phyloP scores from a whole-genome alignment of 2,888 invertebrate genomes.

The Hypomecis punctinalis region DNA sequence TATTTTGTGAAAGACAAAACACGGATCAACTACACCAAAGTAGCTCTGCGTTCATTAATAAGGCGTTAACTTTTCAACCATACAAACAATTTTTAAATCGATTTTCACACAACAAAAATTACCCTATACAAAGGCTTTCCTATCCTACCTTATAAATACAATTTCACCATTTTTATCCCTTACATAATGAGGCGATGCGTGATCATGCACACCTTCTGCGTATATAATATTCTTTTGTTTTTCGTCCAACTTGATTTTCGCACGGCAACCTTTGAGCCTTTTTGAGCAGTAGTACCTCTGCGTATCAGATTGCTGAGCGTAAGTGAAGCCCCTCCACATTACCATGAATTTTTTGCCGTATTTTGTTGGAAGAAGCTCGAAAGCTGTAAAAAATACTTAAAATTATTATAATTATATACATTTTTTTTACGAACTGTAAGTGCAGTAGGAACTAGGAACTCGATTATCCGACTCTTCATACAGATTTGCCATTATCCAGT shows the following conservation, averaged over 20 bases:
- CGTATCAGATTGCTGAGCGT: constrained; percentile 6
- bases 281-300: constrained; percentile 26
- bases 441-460: too few relatives aligned
- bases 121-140: too few relatives aligned
- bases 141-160: neutral
- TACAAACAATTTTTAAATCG: too few relatives aligned
- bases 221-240: neutral
- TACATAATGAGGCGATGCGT: neutral
- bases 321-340: constrained; percentile 30
- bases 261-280: constrained; percentile 18
- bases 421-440: too few relatives aligned
- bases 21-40: too few relatives aligned
- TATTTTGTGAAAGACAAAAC: too few relatives aligned
- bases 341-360: neutral
- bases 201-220: neutral
- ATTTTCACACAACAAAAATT: too few relatives aligned
- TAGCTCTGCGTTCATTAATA: too few relatives aligned
- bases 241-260: constrained; percentile 11
- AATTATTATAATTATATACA: neutral
- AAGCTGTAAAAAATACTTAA: neutral
- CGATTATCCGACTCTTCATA: too few relatives aligned
- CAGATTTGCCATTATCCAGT: too few relatives aligned
- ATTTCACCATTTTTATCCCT: constrained; percentile 40
- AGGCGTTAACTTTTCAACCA: too few relatives aligned
- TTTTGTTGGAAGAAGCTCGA: neutral